A percentile compares a stretch with the other conserved stretches of the same genome.
Conservation (phyloP, 2,113 vertebrate genomes). For the Plecotus auritus region DNA sequence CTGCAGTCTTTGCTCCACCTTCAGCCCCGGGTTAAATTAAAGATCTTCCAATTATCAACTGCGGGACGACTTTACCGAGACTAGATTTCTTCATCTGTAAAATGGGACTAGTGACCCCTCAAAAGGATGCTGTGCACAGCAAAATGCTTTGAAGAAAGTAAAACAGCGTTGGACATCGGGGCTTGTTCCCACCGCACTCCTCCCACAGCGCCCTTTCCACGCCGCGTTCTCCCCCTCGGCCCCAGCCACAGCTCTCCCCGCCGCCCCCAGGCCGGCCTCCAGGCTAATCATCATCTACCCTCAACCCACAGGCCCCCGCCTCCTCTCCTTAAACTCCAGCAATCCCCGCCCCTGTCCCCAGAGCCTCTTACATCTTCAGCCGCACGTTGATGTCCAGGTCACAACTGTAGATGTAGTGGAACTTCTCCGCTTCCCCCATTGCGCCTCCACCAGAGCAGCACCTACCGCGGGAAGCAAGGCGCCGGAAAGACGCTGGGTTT, state of each 20-base stretch:
- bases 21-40: neutral
- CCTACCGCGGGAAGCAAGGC: fast-evolving
- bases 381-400: conserved; percentile 97
- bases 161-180: neutral
- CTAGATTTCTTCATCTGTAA: neutral
- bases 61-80: neutral
- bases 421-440: conserved; percentile 91
- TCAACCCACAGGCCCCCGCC: too few species aligned
- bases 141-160: neutral
- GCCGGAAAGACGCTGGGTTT: fast-evolving
- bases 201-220: fast-evolving
- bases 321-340: neutral
- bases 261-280: neutral
- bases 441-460: fast-evolving
- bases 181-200: neutral
- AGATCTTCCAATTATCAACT: neutral
- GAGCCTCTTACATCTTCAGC: conserved; percentile 93
- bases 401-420: conserved; percentile 96
- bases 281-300: neutral
- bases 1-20: neutral
- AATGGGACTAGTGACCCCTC: neutral
- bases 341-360: neutral
- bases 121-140: neutral
- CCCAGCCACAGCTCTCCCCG: fast-evolving
- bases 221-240: neutral